phyloP scores from a whole-genome alignment of 2,888 invertebrate genomes.

The Cephus sareptanus region DNA sequence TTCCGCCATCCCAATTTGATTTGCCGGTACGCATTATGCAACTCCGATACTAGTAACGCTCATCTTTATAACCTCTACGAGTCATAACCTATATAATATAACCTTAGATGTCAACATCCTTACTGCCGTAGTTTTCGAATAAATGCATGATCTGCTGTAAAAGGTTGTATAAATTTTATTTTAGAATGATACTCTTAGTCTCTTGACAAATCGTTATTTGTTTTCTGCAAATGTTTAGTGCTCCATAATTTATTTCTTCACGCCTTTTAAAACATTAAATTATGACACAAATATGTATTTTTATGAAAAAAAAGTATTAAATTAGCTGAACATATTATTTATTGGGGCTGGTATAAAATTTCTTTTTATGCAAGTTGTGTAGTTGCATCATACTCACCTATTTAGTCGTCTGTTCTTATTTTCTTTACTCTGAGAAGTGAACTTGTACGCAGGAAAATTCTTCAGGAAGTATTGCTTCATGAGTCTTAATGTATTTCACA shows the following conservation, averaged over 20 bases:
- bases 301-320: background rate
- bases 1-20: conserved; percentile 12
- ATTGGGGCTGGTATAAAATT: background rate
- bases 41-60: conserved; percentile 22
- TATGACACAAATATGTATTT: background rate
- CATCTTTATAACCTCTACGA: conserved; percentile 48
- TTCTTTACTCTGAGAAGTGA: background rate
- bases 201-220: background rate
- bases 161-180: background rate
- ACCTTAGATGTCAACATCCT: conserved; percentile 52
- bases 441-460: background rate
- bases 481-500: background rate
- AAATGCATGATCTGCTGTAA: background rate
- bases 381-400: background rate
- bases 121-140: background rate
- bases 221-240: background rate
- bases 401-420: background rate
- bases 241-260: background rate
- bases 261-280: background rate
- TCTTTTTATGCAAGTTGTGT: background rate
- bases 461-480: background rate
- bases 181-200: background rate
- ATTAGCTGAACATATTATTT: background rate
- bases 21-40: conserved; percentile 38
- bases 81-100: conserved; percentile 60